Percentiles rank a stretch among this genome's conserved stretches.
Conservation (phyloP, 2,888 invertebrate genomes). For the Ormyrus pomaceus region DNA sequence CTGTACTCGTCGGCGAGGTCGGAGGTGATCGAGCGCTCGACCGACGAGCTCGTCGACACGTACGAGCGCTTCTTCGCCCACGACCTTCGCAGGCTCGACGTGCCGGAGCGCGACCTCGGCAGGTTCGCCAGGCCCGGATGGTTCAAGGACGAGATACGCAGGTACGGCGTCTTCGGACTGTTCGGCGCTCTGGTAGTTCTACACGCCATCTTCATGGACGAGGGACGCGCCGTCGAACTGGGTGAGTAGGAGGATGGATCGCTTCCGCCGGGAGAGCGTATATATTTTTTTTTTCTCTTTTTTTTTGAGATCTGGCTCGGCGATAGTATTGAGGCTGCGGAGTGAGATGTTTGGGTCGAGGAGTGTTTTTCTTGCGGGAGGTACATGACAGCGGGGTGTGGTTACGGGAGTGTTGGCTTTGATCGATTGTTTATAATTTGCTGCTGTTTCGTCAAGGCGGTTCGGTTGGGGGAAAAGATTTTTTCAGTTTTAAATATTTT, state of each 20-base stretch:
- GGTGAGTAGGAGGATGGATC: constrained; percentile 10
- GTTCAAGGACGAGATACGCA: constrained; percentile 62
- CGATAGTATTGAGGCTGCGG: no score
- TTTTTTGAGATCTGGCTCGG: no score
- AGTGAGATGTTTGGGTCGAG: neutral
- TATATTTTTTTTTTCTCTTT: no score
- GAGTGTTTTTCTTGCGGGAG: neutral
- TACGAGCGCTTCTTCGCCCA: constrained; percentile 60
- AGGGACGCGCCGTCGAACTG: constrained; percentile 8
- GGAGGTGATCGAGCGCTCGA: constrained; percentile 59
- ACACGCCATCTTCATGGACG: constrained; percentile 57
- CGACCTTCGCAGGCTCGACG: constrained; percentile 53
- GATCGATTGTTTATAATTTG: no score
- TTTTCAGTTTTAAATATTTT: no score
- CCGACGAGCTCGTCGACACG: constrained; percentile 59
- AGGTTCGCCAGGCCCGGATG: constrained; percentile 59
- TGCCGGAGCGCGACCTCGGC: constrained; percentile 48
- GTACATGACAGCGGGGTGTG: neutral
- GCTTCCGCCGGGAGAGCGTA: no score
- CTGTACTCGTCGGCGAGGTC: constrained; percentile 64
- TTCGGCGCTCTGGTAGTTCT: constrained; percentile 63
- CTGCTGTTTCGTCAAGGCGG: no score
- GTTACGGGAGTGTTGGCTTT: no score
- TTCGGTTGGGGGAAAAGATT: no score
- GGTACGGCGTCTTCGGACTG: constrained; percentile 63